Evolutionary conservation across 2,113 vertebrate genomes (phyloP).

Genomic region (Plectropomus leopardus): DNA sequence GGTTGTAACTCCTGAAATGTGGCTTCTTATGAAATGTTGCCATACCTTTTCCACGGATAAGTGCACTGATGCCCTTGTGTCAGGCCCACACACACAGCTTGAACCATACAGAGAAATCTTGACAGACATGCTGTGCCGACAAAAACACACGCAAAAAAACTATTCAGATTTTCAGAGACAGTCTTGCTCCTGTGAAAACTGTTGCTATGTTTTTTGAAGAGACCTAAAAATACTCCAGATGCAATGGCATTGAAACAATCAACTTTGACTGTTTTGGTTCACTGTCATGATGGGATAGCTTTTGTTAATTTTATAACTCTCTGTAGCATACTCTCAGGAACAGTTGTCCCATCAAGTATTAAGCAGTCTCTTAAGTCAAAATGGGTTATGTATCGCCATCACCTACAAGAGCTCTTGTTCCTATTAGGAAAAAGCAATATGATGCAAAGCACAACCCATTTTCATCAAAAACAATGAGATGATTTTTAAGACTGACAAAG

Average conservation of each 20-base stretch:
- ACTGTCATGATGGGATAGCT: neutral
- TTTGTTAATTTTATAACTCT: neutral
- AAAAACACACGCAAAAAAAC: neutral
- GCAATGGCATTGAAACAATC: neutral
- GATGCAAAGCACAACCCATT: neutral
- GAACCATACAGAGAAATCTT: neutral
- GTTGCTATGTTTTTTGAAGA: too few relatives aligned
- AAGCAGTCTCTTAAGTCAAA: neutral
- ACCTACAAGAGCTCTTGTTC: neutral
- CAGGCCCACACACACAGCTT: neutral
- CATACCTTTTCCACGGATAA: neutral
- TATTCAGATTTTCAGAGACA: neutral
- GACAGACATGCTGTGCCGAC: neutral
- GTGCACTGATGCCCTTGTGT: neutral
- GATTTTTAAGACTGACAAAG: neutral
- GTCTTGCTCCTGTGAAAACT: neutral
- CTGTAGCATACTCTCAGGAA: neutral
- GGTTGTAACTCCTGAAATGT: constrained; percentile 1
- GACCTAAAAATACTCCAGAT: neutral
- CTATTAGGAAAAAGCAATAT: neutral
- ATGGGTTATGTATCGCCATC: neutral
- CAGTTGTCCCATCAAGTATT: constrained; percentile 35
- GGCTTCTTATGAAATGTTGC: neutral
- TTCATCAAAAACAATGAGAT: neutral
- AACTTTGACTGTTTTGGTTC: neutral